A percentile compares a stretch with the other conserved stretches of the same genome.
Evolutionary conservation across 2,888 invertebrate species (phyloP).

Genomic region (Branchellion lobata): DNA sequence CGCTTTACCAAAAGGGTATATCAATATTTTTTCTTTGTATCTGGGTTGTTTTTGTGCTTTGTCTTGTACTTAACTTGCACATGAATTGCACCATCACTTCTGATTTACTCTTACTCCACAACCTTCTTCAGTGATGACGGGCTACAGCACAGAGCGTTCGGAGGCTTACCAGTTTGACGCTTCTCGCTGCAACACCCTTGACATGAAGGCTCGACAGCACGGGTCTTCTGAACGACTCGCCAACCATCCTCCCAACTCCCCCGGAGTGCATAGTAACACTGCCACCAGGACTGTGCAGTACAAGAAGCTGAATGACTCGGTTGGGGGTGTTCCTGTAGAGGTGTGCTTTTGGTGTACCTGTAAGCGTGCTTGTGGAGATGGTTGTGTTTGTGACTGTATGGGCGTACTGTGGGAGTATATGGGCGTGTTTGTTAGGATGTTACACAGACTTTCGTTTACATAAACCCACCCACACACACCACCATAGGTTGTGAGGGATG

Average conservation of each 20-base stretch:
- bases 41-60: too few relatives aligned
- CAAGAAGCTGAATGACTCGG: slow-evolving; percentile 10
- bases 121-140: slow-evolving; percentile 31
- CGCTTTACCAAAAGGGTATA: too few relatives aligned
- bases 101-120: too few relatives aligned
- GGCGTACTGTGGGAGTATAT: too few relatives aligned
- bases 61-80: too few relatives aligned
- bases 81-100: too few relatives aligned
- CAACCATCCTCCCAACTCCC: background rate
- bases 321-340: background rate
- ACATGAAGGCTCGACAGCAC: slow-evolving; percentile 1
- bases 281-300: slow-evolving; percentile 10
- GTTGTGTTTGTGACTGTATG: too few relatives aligned
- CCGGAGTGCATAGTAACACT: slow-evolving; percentile 1
- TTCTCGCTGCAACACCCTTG: slow-evolving; percentile 28
- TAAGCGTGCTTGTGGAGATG: too few relatives aligned
- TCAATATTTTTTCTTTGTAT: too few relatives aligned
- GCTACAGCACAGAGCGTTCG: slow-evolving; percentile 38
- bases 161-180: slow-evolving; percentile 37
- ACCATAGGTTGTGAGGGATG: background rate
- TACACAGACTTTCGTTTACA: too few relatives aligned
- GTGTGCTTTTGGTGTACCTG: background rate
- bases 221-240: background rate
- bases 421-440: too few relatives aligned
- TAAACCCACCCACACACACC: too few relatives aligned